Percentiles rank a stretch among this genome's conserved stretches.
Conservation (phyloP, 2,797 vertebrate species). For the Sitta carolinensis region DNA sequence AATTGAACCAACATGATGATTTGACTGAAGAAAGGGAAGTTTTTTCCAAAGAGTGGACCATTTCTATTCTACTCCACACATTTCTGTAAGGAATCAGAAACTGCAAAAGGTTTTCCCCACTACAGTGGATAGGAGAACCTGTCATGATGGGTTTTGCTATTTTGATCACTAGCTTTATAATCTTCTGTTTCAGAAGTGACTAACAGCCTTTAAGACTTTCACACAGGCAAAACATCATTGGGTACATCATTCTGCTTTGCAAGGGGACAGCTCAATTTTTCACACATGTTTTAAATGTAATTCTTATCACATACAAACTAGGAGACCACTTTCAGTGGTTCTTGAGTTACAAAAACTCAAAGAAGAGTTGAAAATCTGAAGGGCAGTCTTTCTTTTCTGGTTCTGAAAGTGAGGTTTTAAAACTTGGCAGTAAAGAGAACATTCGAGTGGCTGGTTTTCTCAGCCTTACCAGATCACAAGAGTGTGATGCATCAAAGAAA, state of each 20-base stretch:
- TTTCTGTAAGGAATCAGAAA: neutral
- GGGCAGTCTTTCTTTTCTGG: neutral
- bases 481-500: neutral
- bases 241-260: neutral
- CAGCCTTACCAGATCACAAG: neutral
- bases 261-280: neutral
- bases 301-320: neutral
- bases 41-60: neutral
- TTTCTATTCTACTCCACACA: neutral
- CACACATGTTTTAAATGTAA: neutral
- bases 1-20: neutral
- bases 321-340: neutral
- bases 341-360: neutral
- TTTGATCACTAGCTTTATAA: neutral
- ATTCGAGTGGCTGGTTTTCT: neutral
- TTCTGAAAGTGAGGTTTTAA: neutral
- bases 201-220: neutral
- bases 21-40: neutral
- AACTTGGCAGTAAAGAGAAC: neutral
- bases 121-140: neutral
- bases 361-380: neutral
- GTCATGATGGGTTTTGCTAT: neutral
- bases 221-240: accelerated
- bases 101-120: neutral
- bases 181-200: neutral